Evolutionary conservation across 1,140 invertebrate species (phyloP).

Genomic region (Parapsyche elsis): DNA sequence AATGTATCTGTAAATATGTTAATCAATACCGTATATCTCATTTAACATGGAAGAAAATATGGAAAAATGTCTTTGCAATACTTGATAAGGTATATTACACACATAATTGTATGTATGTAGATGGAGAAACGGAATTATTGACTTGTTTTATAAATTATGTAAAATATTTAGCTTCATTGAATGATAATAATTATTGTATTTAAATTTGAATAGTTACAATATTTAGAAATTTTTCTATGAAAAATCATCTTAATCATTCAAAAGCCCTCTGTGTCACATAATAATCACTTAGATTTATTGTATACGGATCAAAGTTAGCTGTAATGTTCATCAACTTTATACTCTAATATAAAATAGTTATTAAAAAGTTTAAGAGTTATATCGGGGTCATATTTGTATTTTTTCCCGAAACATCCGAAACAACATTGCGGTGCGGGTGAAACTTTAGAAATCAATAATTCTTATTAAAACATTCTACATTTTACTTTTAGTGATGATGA

Average conservation of each 20-base stretch:
- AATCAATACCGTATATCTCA: not conserved
- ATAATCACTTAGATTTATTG: slow-evolving; percentile 40
- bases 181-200: slow-evolving; percentile 20
- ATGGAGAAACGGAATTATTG: not conserved
- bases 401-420: too few species aligned
- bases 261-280: slow-evolving; percentile 31
- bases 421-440: too few species aligned
- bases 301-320: slow-evolving; percentile 38
- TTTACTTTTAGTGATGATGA: too few species aligned
- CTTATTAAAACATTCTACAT: too few species aligned
- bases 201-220: not conserved
- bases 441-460: too few species aligned
- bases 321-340: too few species aligned
- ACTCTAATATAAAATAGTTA: too few species aligned
- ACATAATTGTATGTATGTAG: not conserved
- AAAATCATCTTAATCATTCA: slow-evolving; percentile 23
- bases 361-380: too few species aligned
- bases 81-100: not conserved
- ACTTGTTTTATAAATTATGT: slow-evolving; percentile 5
- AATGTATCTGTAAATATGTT: slow-evolving; percentile 9
- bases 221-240: slow-evolving; percentile 36
- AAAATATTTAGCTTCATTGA: slow-evolving; percentile 22
- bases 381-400: too few species aligned
- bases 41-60: too few species aligned
- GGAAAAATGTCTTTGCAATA: too few species aligned